Conservation (phyloP, 1,140 invertebrate genomes). For the Zaprionus africanus region DNA sequence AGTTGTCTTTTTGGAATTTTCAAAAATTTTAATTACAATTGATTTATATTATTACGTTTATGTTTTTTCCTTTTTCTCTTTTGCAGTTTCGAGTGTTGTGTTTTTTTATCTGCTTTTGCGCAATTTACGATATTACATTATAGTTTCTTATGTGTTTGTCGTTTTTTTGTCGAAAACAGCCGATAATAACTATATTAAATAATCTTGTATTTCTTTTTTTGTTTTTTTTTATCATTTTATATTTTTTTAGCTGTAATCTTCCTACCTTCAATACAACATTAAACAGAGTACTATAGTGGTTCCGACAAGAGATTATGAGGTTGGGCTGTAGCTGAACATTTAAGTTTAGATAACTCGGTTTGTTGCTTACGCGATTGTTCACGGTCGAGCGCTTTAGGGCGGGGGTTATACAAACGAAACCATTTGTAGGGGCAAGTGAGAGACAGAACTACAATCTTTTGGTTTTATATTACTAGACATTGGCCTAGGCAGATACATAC, state of each 20-base stretch:
- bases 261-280: slow-evolving; percentile 70
- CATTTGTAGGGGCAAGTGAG: slow-evolving; percentile 43
- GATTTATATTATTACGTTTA: slow-evolving; percentile 32
- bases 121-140: slow-evolving; percentile 67
- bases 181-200: slow-evolving; percentile 58
- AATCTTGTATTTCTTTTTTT: slow-evolving; percentile 26
- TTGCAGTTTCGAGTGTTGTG: slow-evolving; percentile 23
- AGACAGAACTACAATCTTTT: slow-evolving; percentile 17
- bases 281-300: slow-evolving; percentile 72
- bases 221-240: slow-evolving; percentile 25
- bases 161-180: slow-evolving; percentile 62
- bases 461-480: slow-evolving; percentile 1
- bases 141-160: slow-evolving; percentile 53
- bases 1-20: slow-evolving; percentile 52
- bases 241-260: slow-evolving; percentile 51
- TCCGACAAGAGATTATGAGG: slow-evolving; percentile 21
- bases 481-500: slow-evolving; percentile 40
- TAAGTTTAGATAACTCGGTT: slow-evolving; percentile 46
- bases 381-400: slow-evolving; percentile 24
- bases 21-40: slow-evolving; percentile 52
- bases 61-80: slow-evolving; percentile 30
- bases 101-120: slow-evolving; percentile 39
- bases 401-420: slow-evolving; percentile 73
- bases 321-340: slow-evolving; percentile 45
- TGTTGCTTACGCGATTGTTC: slow-evolving; percentile 52